Percentiles rank a stretch among this genome's conserved stretches.
Conservation (phyloP, 2,797 vertebrate species). For the Agapornis canus region DNA sequence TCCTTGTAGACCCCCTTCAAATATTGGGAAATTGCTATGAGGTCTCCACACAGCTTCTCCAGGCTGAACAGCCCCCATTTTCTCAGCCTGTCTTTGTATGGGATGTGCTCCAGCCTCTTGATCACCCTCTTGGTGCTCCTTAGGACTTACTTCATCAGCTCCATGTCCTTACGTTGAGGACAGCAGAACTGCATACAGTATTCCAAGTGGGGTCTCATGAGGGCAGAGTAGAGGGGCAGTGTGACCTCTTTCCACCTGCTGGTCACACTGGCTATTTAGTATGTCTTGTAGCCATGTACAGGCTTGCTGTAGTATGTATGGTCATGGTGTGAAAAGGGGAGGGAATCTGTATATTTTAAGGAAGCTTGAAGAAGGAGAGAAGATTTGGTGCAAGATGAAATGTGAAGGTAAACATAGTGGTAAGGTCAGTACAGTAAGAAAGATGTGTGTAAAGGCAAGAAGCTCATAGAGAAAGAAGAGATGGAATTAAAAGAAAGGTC, state of each 20-base stretch:
- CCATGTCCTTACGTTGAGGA: background rate
- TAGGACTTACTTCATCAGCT: background rate
- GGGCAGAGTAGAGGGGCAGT: background rate
- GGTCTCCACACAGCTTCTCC: background rate
- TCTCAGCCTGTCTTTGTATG: background rate
- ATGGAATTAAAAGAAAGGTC: background rate
- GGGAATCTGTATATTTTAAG: background rate
- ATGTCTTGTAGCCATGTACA: background rate
- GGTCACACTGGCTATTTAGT: background rate
- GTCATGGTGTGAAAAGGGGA: background rate
- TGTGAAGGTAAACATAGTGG: background rate
- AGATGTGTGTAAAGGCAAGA: background rate
- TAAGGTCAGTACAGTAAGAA: background rate
- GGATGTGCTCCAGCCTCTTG: background rate
- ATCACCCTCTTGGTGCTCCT: background rate
- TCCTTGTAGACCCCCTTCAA: background rate
- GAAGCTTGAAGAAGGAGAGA: background rate
- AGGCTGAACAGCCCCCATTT: background rate
- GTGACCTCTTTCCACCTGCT: background rate
- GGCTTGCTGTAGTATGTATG: background rate
- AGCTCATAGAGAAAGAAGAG: background rate
- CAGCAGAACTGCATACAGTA: background rate
- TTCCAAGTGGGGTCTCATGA: background rate
- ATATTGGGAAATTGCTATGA: background rate
- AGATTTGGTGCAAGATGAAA: background rate